A percentile compares a stretch with the other conserved stretches of the same genome.
Conservation (phyloP, 2,797 vertebrate species). For the Acrossocheilus wenchowensis region DNA sequence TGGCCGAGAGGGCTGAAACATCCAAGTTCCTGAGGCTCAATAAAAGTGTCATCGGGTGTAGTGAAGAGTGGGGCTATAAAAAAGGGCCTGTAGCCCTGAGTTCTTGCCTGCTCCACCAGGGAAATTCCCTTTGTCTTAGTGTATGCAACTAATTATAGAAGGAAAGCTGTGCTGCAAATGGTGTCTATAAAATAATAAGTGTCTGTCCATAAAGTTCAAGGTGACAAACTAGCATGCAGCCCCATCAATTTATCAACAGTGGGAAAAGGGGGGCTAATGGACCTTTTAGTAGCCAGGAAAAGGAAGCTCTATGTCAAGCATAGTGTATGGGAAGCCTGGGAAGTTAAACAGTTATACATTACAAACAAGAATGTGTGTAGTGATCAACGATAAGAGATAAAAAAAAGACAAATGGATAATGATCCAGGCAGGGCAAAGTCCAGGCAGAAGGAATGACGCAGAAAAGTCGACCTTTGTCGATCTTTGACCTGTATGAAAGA, state of each 20-base stretch:
- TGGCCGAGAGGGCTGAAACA: conserved; percentile 43
- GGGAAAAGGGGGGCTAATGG: conserved; percentile 31
- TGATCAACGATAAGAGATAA: conserved; percentile 35
- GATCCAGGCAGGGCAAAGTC: conserved; percentile 42
- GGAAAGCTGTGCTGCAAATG: conserved; percentile 31
- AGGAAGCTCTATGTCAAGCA: conserved; percentile 4
- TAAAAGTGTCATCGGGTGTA: conserved; percentile 62
- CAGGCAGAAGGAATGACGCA: neutral
- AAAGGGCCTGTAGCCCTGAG: conserved; percentile 23
- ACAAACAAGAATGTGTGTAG: conserved; percentile 6
- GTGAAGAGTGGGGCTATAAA: conserved; percentile 55
- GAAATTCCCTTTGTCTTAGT: conserved; percentile 49
- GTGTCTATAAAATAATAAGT: conserved; percentile 48
- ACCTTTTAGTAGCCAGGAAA: conserved; percentile 25
- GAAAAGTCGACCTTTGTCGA: conserved; percentile 5
- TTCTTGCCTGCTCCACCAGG: conserved; percentile 39
- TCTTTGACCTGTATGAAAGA: conserved; percentile 26
- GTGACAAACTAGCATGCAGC: conserved; percentile 27
- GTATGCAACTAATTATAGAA: conserved; percentile 56
- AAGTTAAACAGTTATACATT: conserved; percentile 33
- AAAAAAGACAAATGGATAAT: conserved; percentile 26
- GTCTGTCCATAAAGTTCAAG: conserved; percentile 43
- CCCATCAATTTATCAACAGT: conserved; percentile 38
- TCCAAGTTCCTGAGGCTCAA: conserved; percentile 53
- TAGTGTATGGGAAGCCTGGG: conserved; percentile 7